phyloP scores from a whole-genome alignment of 2,797 vertebrate species.

The Rhynchonycteris naso region DNA sequence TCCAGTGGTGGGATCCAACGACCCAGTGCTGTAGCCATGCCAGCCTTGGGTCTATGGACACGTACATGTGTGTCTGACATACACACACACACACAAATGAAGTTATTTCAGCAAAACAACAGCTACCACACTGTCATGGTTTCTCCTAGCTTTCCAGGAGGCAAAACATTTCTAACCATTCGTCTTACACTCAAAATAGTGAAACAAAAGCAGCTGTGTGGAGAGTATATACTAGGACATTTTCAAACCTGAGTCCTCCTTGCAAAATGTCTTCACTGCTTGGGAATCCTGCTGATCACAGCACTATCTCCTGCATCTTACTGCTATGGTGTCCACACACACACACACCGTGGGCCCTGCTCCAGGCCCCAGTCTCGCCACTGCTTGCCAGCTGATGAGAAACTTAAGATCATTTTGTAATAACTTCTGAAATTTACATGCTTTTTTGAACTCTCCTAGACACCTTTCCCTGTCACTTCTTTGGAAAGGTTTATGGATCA shows the following conservation, averaged over 20 bases:
- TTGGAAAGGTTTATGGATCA: slow-evolving; percentile 39
- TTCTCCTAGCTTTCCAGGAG: neutral
- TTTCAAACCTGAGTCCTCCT: neutral
- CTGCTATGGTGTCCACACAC: rapidly evolving
- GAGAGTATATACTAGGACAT: neutral
- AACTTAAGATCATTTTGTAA: slow-evolving; percentile 31
- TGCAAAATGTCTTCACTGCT: neutral
- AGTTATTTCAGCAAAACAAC: neutral
- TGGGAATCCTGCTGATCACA: neutral
- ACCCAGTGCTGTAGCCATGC: rapidly evolving
- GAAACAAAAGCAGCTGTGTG: neutral
- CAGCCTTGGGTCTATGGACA: neutral
- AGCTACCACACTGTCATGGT: neutral
- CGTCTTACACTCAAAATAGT: neutral
- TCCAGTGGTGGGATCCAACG: neutral
- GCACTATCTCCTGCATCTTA: neutral
- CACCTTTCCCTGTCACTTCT: slow-evolving; percentile 27
- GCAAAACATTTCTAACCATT: neutral
- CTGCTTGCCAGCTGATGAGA: slow-evolving; percentile 12
- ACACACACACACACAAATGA: neutral
- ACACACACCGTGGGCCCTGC: neutral
- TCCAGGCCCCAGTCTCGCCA: neutral
- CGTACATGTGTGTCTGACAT: rapidly evolving
- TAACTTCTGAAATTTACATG: slow-evolving; percentile 49
- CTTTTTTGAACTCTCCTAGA: slow-evolving; percentile 56